Evolutionary conservation across 2,888 invertebrate genomes (phyloP).

Genomic region (Cyrtodaria siliqua): DNA sequence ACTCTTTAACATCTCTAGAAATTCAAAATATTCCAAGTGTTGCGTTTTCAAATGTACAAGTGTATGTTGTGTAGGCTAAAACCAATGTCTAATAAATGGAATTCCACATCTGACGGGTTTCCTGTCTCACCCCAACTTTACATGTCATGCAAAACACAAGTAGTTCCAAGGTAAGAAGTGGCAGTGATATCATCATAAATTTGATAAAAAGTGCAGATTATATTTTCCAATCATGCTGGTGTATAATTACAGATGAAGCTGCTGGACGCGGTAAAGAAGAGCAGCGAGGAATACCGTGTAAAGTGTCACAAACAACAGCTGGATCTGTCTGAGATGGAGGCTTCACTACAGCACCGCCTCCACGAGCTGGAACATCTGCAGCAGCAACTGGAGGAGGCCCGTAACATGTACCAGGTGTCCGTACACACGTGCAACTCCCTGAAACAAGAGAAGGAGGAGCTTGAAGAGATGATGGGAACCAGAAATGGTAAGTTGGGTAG

Average conservation of each 20-base stretch:
- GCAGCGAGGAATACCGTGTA: conserved; percentile 62
- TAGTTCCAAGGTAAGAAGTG: no score
- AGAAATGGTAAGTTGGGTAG: conserved; percentile 46
- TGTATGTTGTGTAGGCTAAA: no score
- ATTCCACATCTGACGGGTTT: no score
- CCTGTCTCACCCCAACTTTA: no score
- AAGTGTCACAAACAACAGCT: conserved; percentile 63
- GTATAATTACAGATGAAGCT: conserved; percentile 64
- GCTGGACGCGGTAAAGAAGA: conserved; percentile 61
- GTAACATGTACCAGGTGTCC: conserved; percentile 54
- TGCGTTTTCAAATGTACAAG: no score
- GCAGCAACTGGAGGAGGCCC: conserved; percentile 45
- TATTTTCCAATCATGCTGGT: no score
- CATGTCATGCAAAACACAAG: no score
- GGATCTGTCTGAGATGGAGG: conserved; percentile 56
- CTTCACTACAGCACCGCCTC: conserved; percentile 48
- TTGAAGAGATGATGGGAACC: conserved; percentile 63
- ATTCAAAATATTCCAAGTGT: no score
- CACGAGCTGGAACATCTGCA: conserved; percentile 40
- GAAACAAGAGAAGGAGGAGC: conserved; percentile 65
- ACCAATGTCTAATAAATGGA: no score
- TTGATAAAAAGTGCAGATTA: no score
- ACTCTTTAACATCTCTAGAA: no score
- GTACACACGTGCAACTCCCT: conserved; percentile 48
- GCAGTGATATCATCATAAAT: no score